These are phyloP conservation scores for Euwallacea fornicatus DNA, from an alignment of 1,140 invertebrate species.

Conservation along the genomic window DNA sequence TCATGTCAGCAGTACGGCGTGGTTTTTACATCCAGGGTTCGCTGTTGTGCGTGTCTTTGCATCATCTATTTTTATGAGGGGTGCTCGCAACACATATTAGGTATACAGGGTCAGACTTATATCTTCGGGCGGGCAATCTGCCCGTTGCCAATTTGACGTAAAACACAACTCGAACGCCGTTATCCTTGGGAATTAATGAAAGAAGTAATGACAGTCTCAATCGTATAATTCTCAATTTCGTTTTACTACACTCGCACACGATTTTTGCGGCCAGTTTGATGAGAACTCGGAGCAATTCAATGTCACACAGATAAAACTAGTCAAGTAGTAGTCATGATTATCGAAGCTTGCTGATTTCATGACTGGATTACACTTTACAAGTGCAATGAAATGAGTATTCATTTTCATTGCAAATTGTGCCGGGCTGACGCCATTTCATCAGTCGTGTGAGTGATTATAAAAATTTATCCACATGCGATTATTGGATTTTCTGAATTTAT, in stretches of 20 bases:
- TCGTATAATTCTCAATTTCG: constrained; percentile 1
- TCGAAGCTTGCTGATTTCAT: constrained; percentile 14
- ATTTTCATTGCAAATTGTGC: constrained; percentile 26
- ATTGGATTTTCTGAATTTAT: too few relatives aligned
- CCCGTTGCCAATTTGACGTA: too few relatives aligned
- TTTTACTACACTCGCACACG: background rate
- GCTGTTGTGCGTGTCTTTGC: constrained; percentile 3
- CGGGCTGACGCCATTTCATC: constrained; percentile 18
- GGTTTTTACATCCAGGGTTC: background rate
- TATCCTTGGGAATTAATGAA: too few relatives aligned
- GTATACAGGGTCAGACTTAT: too few relatives aligned
- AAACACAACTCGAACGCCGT: too few relatives aligned
- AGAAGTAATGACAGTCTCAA: background rate
- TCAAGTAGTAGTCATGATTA: constrained; percentile 23
- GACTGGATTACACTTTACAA: constrained; percentile 23
- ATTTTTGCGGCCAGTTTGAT: constrained; percentile 3
- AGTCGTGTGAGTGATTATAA: constrained; percentile 11
- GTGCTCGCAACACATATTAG: too few relatives aligned
- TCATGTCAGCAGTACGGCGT: constrained; percentile 21
- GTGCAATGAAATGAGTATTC: constrained; percentile 31
- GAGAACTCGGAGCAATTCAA: constrained; percentile 4
- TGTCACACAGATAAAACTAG: constrained; percentile 18
- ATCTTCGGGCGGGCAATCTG: too few relatives aligned
- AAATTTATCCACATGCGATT: too few relatives aligned
- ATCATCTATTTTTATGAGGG: constrained; percentile 4